phyloP scores from a whole-genome alignment of 2,888 invertebrate genomes.

The Stenoptilia bipunctidactyla region DNA sequence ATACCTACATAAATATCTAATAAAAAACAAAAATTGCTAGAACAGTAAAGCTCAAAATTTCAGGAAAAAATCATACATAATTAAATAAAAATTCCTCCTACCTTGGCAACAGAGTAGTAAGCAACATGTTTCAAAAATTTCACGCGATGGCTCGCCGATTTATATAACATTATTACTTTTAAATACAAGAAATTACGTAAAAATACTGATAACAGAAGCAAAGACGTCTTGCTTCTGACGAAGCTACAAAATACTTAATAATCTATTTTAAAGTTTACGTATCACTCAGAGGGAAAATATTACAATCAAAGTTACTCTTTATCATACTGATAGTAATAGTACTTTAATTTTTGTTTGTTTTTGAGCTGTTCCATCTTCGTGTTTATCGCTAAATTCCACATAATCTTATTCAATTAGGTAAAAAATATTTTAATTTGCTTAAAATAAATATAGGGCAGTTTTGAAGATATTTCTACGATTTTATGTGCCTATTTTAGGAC shows the following conservation, averaged over 20 bases:
- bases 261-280: neutral
- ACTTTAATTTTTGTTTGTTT: neutral
- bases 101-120: constrained; percentile 32
- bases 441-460: too few relatives aligned
- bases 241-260: constrained; percentile 19
- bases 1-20: too few relatives aligned
- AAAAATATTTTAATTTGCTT: too few relatives aligned
- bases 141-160: constrained; percentile 37
- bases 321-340: neutral
- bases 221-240: constrained; percentile 29
- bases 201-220: constrained; percentile 20
- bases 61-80: too few relatives aligned
- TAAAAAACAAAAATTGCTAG: too few relatives aligned
- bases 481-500: too few relatives aligned
- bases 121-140: constrained; percentile 35
- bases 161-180: constrained; percentile 38
- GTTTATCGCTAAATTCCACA: too few relatives aligned
- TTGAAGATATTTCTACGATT: too few relatives aligned
- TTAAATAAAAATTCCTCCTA: constrained; percentile 14
- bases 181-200: constrained; percentile 19
- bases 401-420: too few relatives aligned
- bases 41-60: too few relatives aligned
- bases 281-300: neutral
- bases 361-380: neutral
- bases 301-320: neutral